Evolutionary conservation across 2,113 vertebrate species (phyloP).

Genomic region (Acinonyx jubatus): DNA sequence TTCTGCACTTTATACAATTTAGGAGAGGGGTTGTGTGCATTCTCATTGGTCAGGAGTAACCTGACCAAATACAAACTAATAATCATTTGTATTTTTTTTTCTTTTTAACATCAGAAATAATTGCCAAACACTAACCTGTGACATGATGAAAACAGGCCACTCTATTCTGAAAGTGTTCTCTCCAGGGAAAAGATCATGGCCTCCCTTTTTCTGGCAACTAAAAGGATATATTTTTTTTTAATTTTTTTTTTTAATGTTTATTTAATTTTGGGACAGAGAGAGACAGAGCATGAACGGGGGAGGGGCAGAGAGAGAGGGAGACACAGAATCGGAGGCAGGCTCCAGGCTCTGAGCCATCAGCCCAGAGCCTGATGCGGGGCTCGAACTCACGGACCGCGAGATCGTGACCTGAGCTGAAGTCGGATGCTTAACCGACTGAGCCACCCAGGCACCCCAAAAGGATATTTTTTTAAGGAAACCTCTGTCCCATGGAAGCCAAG

Average conservation of each 20-base stretch:
- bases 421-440: no score
- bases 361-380: no score
- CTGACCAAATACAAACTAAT: not conserved
- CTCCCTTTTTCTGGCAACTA: not conserved
- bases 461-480: not conserved
- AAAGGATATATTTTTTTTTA: not conserved
- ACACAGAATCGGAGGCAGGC: no score
- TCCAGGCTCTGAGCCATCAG: no score
- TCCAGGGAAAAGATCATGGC: not conserved
- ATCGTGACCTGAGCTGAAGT: no score
- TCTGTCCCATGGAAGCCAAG: not conserved
- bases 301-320: no score
- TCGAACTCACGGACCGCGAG: no score
- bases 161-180: not conserved
- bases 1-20: not conserved
- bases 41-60: not conserved
- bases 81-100: not conserved
- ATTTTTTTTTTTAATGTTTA: no score
- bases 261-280: no score
- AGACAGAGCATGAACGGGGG: no score
- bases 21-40: not conserved
- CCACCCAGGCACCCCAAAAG: no score
- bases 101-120: not conserved
- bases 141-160: not conserved
- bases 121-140: not conserved